Base-by-base conservation (phyloP, 2,888 invertebrate species). In the Pammene fasciana region DNA sequence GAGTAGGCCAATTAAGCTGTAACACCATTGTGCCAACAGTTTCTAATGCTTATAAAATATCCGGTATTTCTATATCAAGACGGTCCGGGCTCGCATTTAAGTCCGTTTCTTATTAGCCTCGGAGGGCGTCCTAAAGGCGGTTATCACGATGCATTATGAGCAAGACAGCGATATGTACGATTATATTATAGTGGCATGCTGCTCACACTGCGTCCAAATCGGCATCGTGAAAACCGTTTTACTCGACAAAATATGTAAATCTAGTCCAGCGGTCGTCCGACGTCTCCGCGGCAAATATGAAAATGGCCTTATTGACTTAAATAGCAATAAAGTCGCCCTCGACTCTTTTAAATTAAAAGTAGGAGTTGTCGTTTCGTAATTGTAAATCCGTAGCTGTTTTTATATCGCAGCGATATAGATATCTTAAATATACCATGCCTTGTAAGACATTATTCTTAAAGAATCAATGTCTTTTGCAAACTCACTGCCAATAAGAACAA, bases 21-120 rank as follows among this genome's bases (percentile, higher is more conserved):
- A 82, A 88, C 85, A 85, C 82, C 83, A 86, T 84, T 83, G 88
- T 89, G 88, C 88, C 89, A 88, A 88, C 83, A 75, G 75, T 77
- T 77, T 65, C 76, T 77, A 26, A 26, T 76, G 77, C 73, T 72
- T 71, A 65, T 64, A 72, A 72, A 68, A 72, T 73, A 72, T 68
- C 73, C 54, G 52, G 46, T 72, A 65, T 73, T 73, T 64, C 70
- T 72, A 64, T 67, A 61, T 67, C 75, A 75, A 75, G 75, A 75
- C 77, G 76, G 74, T 76, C 73, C 75, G 68, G 61, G 68, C 18
- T 65, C 48, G 65, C 65, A 46, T 65, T 54, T 46, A 54, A 41
- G 41, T 38, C 45, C 50, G 46, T 59, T 70, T 70, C 50, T 45
- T 52, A 43, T 50, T 70, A 45, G 65, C 57, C 52, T 57, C 62